These are phyloP conservation scores for Alces alces DNA, from an alignment of 2,113 vertebrate species.

Conservation along the genomic window DNA sequence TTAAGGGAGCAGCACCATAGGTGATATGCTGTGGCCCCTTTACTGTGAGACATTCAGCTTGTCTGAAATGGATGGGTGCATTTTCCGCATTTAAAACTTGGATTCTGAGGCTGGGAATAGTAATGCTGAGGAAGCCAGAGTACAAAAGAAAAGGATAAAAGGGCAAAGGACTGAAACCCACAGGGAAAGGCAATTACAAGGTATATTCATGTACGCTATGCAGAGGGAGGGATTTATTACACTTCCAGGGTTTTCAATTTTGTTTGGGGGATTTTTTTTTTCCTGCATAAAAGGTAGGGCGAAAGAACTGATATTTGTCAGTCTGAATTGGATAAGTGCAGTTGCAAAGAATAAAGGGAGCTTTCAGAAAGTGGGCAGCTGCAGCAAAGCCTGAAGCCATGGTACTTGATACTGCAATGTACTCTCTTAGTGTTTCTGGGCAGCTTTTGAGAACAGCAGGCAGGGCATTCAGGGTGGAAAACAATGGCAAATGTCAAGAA, in stretches of 20 bases:
- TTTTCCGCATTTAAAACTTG: constrained; percentile 82
- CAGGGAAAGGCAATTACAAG: constrained; percentile 82
- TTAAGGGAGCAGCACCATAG: constrained; percentile 64
- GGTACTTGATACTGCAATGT: constrained; percentile 85
- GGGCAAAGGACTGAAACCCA: constrained; percentile 76
- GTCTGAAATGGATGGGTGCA: constrained; percentile 77
- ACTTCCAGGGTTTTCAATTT: constrained; percentile 48
- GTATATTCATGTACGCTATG: constrained; percentile 76
- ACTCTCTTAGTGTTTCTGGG: constrained; percentile 70
- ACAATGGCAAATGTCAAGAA: constrained; percentile 84
- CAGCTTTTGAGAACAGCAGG: constrained; percentile 80
- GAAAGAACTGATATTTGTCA: constrained; percentile 76
- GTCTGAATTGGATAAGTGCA: constrained; percentile 69
- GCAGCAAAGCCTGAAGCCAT: constrained; percentile 74
- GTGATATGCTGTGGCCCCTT: constrained; percentile 62
- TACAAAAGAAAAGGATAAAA: constrained; percentile 82
- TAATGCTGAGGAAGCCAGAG: constrained; percentile 79
- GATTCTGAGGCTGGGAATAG: constrained; percentile 86
- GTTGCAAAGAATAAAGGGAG: constrained; percentile 82
- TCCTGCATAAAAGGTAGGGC: constrained; percentile 68
- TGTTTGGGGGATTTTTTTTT: constrained; percentile 33
- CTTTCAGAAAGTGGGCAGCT: constrained; percentile 82
- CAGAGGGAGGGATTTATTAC: constrained; percentile 73
- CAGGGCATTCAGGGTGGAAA: constrained; percentile 78
- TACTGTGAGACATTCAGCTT: constrained; percentile 74